These are phyloP conservation scores for Nibea albiflora DNA, from an alignment of 2,113 vertebrate genomes.

Conservation along the genomic window DNA sequence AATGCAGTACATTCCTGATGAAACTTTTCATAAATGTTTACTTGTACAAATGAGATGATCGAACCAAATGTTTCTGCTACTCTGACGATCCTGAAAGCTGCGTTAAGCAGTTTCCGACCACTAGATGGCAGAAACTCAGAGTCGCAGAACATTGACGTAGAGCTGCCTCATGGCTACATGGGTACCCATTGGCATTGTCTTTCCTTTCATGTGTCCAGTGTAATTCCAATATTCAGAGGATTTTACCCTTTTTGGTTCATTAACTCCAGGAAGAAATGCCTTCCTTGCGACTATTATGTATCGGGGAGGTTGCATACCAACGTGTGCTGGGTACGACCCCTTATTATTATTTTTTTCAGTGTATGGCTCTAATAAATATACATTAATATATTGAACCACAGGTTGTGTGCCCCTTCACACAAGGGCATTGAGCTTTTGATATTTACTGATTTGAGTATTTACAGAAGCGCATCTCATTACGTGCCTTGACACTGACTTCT, in stretches of 20 bases:
- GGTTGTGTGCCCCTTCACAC: constrained; percentile 24
- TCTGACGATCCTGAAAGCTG: background rate
- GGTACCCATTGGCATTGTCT: background rate
- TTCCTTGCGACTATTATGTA: constrained; percentile 8
- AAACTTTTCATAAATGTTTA: constrained; percentile 57
- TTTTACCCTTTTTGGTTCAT: constrained; percentile 11
- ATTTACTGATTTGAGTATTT: constrained; percentile 54
- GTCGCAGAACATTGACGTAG: no score
- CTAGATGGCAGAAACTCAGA: no score
- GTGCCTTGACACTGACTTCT: constrained; percentile 73
- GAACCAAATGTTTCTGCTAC: constrained; percentile 53
- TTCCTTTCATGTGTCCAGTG: background rate
- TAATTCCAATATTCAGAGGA: background rate
- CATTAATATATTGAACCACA: constrained; percentile 22
- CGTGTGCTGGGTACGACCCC: constrained; percentile 10
- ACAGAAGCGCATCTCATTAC: constrained; percentile 38
- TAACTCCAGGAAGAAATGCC: constrained; percentile 3
- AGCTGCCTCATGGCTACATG: background rate
- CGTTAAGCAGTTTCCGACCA: no score
- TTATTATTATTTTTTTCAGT: background rate
- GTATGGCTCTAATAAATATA: background rate
- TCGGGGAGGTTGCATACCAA: background rate
- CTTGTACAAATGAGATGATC: constrained; percentile 32
- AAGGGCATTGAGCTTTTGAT: constrained; percentile 50
- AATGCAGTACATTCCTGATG: constrained; percentile 62